Evolutionary conservation across 2,888 invertebrate species (phyloP).

Genomic region (Acanthosepion pharaonis): DNA sequence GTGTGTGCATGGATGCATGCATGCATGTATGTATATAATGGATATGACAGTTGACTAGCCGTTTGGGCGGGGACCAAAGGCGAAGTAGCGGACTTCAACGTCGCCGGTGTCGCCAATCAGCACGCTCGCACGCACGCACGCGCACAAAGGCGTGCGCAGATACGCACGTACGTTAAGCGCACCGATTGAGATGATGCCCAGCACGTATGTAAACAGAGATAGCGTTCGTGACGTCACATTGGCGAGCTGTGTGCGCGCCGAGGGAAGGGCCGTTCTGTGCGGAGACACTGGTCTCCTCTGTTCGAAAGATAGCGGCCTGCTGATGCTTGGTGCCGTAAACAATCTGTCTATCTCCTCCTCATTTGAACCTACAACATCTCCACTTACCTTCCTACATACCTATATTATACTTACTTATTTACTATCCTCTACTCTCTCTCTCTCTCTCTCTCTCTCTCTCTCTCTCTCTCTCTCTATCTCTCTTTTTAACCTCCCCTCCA

Average conservation of each 20-base stretch:
- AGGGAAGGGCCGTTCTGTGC: neutral
- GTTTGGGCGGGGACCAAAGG: neutral
- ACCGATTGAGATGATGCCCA: neutral
- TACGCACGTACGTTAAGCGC: neutral
- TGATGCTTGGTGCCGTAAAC: neutral
- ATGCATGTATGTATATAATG: neutral
- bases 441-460: too few relatives aligned
- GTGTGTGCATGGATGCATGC: too few relatives aligned
- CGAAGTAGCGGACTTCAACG: neutral
- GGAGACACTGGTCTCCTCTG: neutral
- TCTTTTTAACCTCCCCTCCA: neutral
- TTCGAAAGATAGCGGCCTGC: slow-evolving; percentile 14
- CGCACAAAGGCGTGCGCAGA: slow-evolving; percentile 9
- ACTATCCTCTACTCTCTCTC: neutral
- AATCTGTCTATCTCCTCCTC: neutral
- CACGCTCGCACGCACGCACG: neutral
- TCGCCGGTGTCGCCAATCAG: neutral
- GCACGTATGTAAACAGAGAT: slow-evolving; percentile 23
- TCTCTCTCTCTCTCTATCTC: too few relatives aligned
- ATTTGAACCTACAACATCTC: neutral
- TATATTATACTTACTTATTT: neutral
- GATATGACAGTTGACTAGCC: neutral
- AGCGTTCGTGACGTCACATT: neutral
- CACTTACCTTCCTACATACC: neutral
- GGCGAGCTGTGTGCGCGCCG: neutral